Evolutionary conservation across 2,113 vertebrate genomes (phyloP), one percentile per base, ranked within the genome.

Genomic region (Bettongia penicillata): DNA sequence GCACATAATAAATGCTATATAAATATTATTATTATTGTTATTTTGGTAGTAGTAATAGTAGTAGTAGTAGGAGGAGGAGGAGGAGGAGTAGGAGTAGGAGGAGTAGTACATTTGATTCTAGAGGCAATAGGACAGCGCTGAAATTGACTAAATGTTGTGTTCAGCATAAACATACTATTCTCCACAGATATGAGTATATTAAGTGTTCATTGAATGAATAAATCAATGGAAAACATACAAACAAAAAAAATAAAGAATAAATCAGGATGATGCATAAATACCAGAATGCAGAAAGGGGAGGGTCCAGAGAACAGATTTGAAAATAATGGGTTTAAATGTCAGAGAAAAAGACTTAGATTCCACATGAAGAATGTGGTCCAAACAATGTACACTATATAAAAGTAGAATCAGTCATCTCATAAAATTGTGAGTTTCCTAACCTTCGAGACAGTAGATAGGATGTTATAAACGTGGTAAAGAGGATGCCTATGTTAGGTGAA

Each of bases 41-140:
- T 3, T 61, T n/a, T n/a, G n/a, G 28, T 53, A 48, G 48, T 51
- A 51, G 8, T 11, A 51, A 9, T 11, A 10, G 51, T 11, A 1
- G 51, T 11, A 10, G 51, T 11, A 10, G 51, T 51, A 51, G 10
- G 8, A 0, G 12, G 51, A 0, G 12, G n/a, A 51, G 10, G 8
- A 0, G 12, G 51, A 0, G 12, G n/a, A 1, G 51, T 11, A 10
- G 51, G 1, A 10, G 51, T 51, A 51, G 10, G 8, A 0, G 12
- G 51, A 0, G 12, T n/a, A n/a, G n/a, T n/a, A n/a, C 55, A 57
- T 57, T 57, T 57, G 25, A 37, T 68, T 4, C 12, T 16, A 16
- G 31, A 68, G 28, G 61, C 31, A 37, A 16, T 68, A 16, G 61
- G 37, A 31, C 4, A n/a, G 1, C 31, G 19, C 31, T 68, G 61